phyloP scores from a whole-genome alignment of 2,888 invertebrate species.

The Petrolisthes manimaculis region DNA sequence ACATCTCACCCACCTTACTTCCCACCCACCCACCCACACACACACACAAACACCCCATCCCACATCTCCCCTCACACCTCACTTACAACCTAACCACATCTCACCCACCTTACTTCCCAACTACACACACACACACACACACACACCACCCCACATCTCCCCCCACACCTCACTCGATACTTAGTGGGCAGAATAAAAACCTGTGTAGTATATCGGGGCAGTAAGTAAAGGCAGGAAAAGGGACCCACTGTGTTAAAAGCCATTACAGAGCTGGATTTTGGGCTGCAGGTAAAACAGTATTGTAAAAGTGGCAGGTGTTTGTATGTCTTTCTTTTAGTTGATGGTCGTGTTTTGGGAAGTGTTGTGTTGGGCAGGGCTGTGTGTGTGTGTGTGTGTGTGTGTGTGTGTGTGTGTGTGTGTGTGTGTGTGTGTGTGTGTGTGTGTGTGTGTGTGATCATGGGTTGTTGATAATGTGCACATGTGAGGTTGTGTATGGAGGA shows the following conservation, averaged over 20 bases:
- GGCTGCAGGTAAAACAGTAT: constrained; percentile 15
- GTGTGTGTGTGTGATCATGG: background rate
- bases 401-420: background rate
- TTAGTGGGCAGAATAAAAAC: too few species aligned
- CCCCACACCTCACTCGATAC: too few species aligned
- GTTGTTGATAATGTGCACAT: background rate
- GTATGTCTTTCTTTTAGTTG: constrained; percentile 5
- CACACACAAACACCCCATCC: background rate
- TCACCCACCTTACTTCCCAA: background rate
- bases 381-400: constrained; percentile 9
- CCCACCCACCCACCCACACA: background rate
- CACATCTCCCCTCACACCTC: background rate
- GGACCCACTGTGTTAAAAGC: constrained; percentile 20
- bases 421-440: background rate
- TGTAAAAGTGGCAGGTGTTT: constrained; percentile 3
- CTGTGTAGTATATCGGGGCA: background rate
- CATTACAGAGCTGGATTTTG: constrained; percentile 25
- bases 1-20: too few species aligned
- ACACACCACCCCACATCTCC: too few species aligned
- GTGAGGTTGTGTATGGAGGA: background rate
- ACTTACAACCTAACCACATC: background rate
- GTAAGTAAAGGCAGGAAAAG: constrained; percentile 28
- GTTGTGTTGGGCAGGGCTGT: background rate
- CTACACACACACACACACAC: background rate
- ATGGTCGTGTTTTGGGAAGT: background rate